phyloP scores from a whole-genome alignment of 92 coral and sea anemone species.

The Umimayanthus chanpuru region DNA sequence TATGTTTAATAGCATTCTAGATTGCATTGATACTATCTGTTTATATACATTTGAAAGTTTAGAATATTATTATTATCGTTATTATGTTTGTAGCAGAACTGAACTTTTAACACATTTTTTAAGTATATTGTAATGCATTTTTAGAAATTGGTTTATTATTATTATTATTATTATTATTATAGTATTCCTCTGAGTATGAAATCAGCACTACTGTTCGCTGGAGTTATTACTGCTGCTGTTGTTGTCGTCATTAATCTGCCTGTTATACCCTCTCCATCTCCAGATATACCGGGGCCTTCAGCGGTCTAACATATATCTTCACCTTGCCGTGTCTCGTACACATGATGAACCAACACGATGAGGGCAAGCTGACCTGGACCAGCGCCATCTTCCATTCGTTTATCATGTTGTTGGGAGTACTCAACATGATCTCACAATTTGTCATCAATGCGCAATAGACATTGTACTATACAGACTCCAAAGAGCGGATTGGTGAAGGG shows the following conservation, averaged over 20 bases:
- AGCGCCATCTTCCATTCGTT: constrained; percentile 70
- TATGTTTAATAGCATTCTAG: too few relatives aligned
- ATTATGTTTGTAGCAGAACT: too few relatives aligned
- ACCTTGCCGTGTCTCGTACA: constrained; percentile 87
- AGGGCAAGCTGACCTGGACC: constrained; percentile 60
- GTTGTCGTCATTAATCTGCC: neutral
- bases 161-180: too few relatives aligned
- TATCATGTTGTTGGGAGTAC: constrained; percentile 72
- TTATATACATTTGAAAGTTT: too few relatives aligned
- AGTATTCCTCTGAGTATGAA: too few relatives aligned
- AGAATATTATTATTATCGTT: too few relatives aligned
- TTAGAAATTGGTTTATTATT: too few relatives aligned
- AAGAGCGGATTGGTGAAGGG: neutral
- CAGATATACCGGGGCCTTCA: constrained; percentile 89
- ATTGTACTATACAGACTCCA: neutral
- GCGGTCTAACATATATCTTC: constrained; percentile 94
- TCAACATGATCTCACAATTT: constrained; percentile 85
- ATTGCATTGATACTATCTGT: too few relatives aligned
- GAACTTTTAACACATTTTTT: too few relatives aligned
- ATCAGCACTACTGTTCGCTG: too few relatives aligned
- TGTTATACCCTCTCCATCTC: neutral
- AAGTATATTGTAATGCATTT: too few relatives aligned
- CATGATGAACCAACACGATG: constrained; percentile 63
- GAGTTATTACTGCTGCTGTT: neutral
- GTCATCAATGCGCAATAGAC: constrained; percentile 48